Evolutionary conservation across 1,140 invertebrate genomes (phyloP).

Genomic region (Anastrepha ludens): DNA sequence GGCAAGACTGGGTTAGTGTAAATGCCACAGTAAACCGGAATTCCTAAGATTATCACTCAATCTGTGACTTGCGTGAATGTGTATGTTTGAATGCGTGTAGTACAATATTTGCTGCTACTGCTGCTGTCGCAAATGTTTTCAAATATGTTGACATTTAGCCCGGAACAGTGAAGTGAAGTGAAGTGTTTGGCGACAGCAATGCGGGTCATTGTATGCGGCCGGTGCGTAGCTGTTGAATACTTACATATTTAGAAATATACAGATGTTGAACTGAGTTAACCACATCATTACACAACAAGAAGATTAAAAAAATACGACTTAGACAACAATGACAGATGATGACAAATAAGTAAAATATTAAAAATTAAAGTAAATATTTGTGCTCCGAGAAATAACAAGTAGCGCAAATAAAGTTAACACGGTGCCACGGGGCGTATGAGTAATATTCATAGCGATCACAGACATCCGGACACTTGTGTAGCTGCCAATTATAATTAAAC

Average conservation of each 20-base stretch:
- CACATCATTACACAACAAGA: neutral
- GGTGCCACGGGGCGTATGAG: neutral
- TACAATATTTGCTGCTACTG: neutral
- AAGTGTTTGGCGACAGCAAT: neutral
- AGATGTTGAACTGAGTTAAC: slow-evolving; percentile 1
- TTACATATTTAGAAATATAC: neutral
- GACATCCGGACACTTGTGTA: too few relatives aligned
- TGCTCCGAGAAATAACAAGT: neutral
- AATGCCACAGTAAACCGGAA: neutral
- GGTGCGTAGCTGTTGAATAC: slow-evolving; percentile 1
- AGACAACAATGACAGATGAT: neutral
- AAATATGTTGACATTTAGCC: neutral
- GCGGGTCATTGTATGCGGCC: slow-evolving; percentile 1
- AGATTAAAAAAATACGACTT: neutral
- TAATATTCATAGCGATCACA: neutral
- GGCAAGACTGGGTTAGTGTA: neutral
- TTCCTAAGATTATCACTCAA: neutral
- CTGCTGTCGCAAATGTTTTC: slow-evolving; percentile 8
- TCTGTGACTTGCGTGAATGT: neutral
- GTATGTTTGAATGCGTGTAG: neutral
- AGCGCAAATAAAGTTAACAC: neutral
- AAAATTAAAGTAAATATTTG: slow-evolving; percentile 2
- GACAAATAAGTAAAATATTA: neutral
- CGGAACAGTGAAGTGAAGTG: neutral
- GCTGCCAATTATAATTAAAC: too few relatives aligned